These are phyloP conservation scores for Ganaspis brasiliensis DNA, from an alignment of 2,888 invertebrate genomes.

Conservation along the genomic window DNA sequence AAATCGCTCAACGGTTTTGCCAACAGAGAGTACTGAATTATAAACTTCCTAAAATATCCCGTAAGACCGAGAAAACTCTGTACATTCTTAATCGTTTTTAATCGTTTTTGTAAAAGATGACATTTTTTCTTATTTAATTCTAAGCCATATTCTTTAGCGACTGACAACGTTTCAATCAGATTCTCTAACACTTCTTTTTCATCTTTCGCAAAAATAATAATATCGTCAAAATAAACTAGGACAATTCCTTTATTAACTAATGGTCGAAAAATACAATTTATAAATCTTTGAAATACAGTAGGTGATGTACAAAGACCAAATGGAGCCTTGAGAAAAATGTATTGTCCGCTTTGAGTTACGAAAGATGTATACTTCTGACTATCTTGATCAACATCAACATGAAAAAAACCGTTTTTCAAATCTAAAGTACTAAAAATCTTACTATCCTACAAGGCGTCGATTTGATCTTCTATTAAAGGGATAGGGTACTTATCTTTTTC, in stretches of 20 bases:
- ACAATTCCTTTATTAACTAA: slow-evolving; percentile 21
- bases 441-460: slow-evolving; percentile 20
- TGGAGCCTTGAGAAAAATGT: slow-evolving; percentile 47
- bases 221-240: slow-evolving; percentile 40
- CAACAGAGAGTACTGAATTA: slow-evolving; percentile 40
- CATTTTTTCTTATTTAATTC: slow-evolving; percentile 39
- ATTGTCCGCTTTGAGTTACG: slow-evolving; percentile 50
- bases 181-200: neutral
- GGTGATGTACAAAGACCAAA: slow-evolving; percentile 52
- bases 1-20: slow-evolving; percentile 42
- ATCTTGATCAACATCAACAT: slow-evolving; percentile 45
- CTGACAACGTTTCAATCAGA: neutral
- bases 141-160: slow-evolving; percentile 7
- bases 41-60: slow-evolving; percentile 56
- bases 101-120: slow-evolving; percentile 22
- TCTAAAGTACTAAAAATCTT: slow-evolving; percentile 49
- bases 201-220: slow-evolving; percentile 27
- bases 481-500: slow-evolving; percentile 59
- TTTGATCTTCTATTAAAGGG: slow-evolving; percentile 58
- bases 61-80: slow-evolving; percentile 49
- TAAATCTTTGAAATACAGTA: slow-evolving; percentile 45
- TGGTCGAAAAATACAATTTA: slow-evolving; percentile 44
- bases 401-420: slow-evolving; percentile 52
- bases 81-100: slow-evolving; percentile 23
- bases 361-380: slow-evolving; percentile 52